Evolutionary conservation across 2,113 vertebrate species (phyloP), one percentile per base, ranked within the genome.

Genomic region (Morone chrysops): DNA sequence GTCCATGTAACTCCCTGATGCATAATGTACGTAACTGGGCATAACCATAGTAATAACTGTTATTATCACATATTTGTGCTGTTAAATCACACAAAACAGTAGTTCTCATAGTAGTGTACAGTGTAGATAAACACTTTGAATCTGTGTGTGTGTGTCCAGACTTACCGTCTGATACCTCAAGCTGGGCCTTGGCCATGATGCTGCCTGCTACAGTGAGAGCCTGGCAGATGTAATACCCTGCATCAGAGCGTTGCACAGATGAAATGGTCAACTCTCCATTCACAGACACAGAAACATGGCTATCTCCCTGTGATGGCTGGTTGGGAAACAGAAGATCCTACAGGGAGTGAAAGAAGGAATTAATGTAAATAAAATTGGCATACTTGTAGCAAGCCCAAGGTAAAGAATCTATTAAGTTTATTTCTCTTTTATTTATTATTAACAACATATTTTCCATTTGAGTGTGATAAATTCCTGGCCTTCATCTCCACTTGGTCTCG

Each of bases 91-190:
- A 57, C 36, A 14, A 63, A 43, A 38, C 22, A 41, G 16, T 18
- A 48, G 18, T 5, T 36, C 13, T 83, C 1, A 14, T 57, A 3
- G 50, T 41, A 7, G 1, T 6, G 20, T 40, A 22, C 31, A 59
- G 14, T 17, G 54, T 6, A 70, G 36, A 53, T 43, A 57, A 57
- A 75, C 57, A 65, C 53, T 76, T 31, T 72, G 20, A 16, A 4
- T 63, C 20, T 31, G 9, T 62, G 41, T 41, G 70, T 48, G 38
- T 59, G 40, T 86, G 50, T 78, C 18, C 65, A 41, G n/a, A 2
- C 96, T 95, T 88, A 99, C 98, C 98, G 89, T 99, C 98, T 91
- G 97, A 97, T 90, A 99, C 98, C 92, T 99, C 98, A 92, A 99
- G 95, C 88, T 98, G 98, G 77, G 97, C 97, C 87, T 98, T 98